Evolutionary conservation across 2,888 invertebrate genomes (phyloP).

Genomic region (Noctua janthina): DNA sequence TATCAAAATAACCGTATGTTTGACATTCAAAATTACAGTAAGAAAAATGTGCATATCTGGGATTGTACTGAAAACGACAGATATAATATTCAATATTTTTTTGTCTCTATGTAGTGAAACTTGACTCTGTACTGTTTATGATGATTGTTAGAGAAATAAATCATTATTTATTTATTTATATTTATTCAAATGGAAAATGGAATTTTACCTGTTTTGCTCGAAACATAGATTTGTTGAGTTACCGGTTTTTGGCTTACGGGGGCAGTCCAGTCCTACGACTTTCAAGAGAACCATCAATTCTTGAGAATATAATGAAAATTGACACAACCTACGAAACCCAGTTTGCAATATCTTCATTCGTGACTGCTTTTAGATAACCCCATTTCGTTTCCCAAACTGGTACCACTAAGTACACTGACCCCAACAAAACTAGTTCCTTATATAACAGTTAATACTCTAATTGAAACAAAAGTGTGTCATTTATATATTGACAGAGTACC

Average conservation of each 20-base stretch:
- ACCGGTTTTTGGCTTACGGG: background rate
- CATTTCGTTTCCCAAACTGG: background rate
- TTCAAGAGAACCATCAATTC: background rate
- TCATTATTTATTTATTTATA: too few relatives aligned
- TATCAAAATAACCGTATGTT: too few relatives aligned
- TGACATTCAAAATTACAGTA: too few relatives aligned
- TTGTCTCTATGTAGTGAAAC: too few relatives aligned
- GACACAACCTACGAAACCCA: background rate
- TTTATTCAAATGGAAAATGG: too few relatives aligned
- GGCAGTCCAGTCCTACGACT: background rate
- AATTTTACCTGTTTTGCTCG: background rate
- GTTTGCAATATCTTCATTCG: background rate
- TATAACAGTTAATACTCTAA: conserved; percentile 53
- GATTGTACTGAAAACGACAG: too few relatives aligned
- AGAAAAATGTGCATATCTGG: too few relatives aligned
- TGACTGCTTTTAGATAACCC: background rate
- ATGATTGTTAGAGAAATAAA: too few relatives aligned
- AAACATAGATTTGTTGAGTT: background rate
- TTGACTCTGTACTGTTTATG: too few relatives aligned
- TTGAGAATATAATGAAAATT: background rate
- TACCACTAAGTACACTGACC: conserved; percentile 24
- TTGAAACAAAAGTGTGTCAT: conserved; percentile 63
- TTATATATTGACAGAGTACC: conserved; percentile 53
- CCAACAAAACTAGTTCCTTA: conserved; percentile 25
- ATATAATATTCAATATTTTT: too few relatives aligned